Conservation (phyloP, 2,797 vertebrate genomes). For the Mormyrops boulengeri region DNA sequence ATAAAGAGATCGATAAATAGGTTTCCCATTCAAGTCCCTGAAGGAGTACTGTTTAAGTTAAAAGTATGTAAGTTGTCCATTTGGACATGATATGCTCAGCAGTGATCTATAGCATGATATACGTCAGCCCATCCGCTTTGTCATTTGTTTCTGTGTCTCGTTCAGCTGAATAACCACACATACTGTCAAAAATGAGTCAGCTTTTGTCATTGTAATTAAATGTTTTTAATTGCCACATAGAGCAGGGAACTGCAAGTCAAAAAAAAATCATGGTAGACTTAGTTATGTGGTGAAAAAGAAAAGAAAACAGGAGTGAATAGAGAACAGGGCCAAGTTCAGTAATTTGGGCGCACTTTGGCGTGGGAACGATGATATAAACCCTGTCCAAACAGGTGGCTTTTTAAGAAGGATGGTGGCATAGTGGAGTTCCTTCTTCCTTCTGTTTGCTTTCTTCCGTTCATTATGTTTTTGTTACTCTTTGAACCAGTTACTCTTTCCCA, state of each 20-base stretch:
- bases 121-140: neutral
- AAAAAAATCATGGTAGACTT: neutral
- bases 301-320: neutral
- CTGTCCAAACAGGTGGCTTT: conserved; percentile 38
- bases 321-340: neutral
- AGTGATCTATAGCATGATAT: neutral
- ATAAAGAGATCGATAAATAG: neutral
- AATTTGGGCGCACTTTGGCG: neutral
- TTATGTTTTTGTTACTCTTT: neutral
- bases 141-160: neutral
- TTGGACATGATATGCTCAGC: neutral
- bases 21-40: neutral
- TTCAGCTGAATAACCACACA: neutral
- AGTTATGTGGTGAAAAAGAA: neutral
- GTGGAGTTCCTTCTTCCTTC: conserved; percentile 39
- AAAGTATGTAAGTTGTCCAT: neutral
- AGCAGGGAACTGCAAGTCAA: neutral
- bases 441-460: conserved; percentile 13
- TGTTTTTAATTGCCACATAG: neutral
- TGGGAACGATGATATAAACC: conserved; percentile 20
- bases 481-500: neutral
- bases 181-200: neutral
- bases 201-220: neutral
- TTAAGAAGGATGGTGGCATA: conserved; percentile 31
- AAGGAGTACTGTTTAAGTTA: neutral